phyloP scores from a whole-genome alignment of 2,888 invertebrate genomes.

The Tenthredo notha region DNA sequence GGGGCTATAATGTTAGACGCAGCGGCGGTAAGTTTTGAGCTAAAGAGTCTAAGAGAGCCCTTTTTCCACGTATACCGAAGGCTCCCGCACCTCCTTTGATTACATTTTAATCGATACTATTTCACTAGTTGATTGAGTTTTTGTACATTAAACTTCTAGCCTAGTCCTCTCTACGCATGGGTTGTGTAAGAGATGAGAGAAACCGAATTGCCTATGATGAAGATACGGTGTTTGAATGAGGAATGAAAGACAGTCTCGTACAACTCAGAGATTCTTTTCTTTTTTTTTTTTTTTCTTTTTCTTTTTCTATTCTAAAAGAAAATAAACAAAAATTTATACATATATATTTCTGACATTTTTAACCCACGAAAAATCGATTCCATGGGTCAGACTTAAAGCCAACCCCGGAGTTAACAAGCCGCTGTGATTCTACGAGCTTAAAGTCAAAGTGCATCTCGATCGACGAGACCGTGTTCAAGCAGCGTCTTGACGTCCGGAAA shows the following conservation, averaged over 20 bases:
- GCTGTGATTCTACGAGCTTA: slow-evolving; percentile 26
- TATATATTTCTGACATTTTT: not conserved
- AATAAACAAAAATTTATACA: no score
- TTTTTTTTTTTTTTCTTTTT: no score
- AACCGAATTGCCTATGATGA: slow-evolving; percentile 6
- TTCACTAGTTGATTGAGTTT: slow-evolving; percentile 53
- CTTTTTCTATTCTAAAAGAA: no score
- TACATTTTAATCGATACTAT: slow-evolving; percentile 58
- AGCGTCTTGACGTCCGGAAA: slow-evolving; percentile 50
- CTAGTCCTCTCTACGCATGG: no score
- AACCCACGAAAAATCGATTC: slow-evolving; percentile 30
- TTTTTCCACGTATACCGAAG: slow-evolving; percentile 52
- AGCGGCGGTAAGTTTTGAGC: slow-evolving; percentile 31
- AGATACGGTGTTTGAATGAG: not conserved
- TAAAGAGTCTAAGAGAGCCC: slow-evolving; percentile 5
- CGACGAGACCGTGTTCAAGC: slow-evolving; percentile 35
- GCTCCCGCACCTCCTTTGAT: slow-evolving; percentile 55
- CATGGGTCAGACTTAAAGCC: slow-evolving; percentile 12
- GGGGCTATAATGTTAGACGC: not conserved
- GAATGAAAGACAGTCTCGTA: not conserved
- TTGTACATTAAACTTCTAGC: slow-evolving; percentile 25
- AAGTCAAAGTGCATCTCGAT: slow-evolving; percentile 52
- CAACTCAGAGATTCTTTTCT: not conserved
- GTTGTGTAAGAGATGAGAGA: slow-evolving; percentile 19
- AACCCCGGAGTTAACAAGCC: slow-evolving; percentile 26